Evolutionary conservation across 2,888 invertebrate species (phyloP).

Genomic region (Scotopteryx bipunctaria): DNA sequence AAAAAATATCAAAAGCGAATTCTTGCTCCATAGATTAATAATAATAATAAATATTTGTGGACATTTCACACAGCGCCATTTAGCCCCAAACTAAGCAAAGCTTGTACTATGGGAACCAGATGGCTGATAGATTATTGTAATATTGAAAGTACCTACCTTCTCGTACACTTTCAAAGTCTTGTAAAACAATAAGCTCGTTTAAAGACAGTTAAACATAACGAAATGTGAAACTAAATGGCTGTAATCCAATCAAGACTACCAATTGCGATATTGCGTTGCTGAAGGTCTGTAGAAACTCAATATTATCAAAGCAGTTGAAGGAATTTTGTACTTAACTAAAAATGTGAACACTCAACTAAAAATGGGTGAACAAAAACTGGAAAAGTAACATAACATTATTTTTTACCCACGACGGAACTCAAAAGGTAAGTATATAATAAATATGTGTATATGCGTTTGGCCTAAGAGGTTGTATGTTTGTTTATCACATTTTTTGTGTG

Average conservation of each 20-base stretch:
- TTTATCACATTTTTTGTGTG: too few relatives aligned
- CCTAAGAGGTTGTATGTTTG: too few relatives aligned
- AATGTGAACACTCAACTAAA: neutral
- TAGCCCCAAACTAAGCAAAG: too few relatives aligned
- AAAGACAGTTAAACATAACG: conserved; percentile 3
- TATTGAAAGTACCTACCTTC: too few relatives aligned
- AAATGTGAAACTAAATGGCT: conserved; percentile 17
- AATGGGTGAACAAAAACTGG: too few relatives aligned
- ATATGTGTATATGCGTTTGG: too few relatives aligned
- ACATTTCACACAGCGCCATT: too few relatives aligned
- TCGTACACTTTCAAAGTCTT: neutral
- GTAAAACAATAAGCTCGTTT: conserved; percentile 2
- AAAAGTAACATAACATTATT: neutral
- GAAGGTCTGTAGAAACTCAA: conserved; percentile 12
- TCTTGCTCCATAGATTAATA: too few relatives aligned
- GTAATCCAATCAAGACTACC: conserved; percentile 9
- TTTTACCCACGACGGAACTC: neutral
- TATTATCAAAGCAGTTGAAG: neutral
- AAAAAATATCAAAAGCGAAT: too few relatives aligned
- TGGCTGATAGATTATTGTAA: too few relatives aligned
- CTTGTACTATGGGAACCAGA: too few relatives aligned
- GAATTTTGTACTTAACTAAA: neutral
- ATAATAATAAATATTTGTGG: too few relatives aligned
- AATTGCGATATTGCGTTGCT: conserved; percentile 4
- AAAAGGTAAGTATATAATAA: neutral